A percentile compares a stretch with the other conserved stretches of the same genome.
These are phyloP conservation scores for Empis livida DNA, from an alignment of 2,888 invertebrate species.

Conservation along the genomic window DNA sequence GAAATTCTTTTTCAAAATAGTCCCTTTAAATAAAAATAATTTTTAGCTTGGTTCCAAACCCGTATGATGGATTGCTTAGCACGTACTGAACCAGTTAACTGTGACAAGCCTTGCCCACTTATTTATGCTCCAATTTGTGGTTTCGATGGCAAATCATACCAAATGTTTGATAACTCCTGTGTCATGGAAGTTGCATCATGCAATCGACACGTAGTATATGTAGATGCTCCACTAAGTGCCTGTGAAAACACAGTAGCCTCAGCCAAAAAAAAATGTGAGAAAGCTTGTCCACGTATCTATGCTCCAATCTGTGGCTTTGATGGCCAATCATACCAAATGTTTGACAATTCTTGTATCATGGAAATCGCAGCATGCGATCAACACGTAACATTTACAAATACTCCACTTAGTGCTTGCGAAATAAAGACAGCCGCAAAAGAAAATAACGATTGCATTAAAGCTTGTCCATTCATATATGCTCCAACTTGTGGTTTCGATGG, in stretches of 20 bases:
- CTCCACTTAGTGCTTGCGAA: neutral
- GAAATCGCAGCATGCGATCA: neutral
- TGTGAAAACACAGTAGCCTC: neutral
- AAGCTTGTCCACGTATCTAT: neutral
- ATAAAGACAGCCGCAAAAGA: neutral
- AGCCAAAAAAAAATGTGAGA: neutral
- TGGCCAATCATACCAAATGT: neutral
- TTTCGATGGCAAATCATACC: neutral
- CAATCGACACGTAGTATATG: neutral
- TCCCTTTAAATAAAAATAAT: no score
- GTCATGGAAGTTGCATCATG: neutral
- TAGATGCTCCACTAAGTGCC: neutral
- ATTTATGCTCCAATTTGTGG: neutral
- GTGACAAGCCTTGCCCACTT: conserved; percentile 38
- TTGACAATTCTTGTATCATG: neutral
- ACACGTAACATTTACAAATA: neutral
- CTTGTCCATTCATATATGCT: neutral
- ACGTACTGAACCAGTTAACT: neutral
- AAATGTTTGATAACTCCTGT: neutral
- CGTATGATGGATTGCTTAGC: neutral
- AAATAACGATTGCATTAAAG: neutral
- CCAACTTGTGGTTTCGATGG: neutral
- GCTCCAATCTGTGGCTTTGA: neutral
- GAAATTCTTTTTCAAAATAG: no score
- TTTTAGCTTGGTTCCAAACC: neutral